phyloP scores from a whole-genome alignment of 2,797 vertebrate species.

The Notolabrus celidotus region DNA sequence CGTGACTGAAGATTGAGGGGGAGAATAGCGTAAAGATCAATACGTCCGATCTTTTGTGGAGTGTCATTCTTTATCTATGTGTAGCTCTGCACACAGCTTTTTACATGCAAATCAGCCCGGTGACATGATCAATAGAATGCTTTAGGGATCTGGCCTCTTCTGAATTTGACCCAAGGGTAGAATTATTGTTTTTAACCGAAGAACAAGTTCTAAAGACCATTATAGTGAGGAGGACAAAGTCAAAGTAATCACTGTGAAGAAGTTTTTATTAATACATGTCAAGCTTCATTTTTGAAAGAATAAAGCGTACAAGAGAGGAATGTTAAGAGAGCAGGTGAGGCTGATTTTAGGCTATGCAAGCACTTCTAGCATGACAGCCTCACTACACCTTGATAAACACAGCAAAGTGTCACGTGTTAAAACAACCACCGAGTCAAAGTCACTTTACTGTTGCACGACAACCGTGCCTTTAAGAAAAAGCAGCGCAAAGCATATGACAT shows the following conservation, averaged over 20 bases:
- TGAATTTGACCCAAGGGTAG: conserved; percentile 59
- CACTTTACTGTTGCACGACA: conserved; percentile 48
- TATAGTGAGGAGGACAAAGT: conserved; percentile 16
- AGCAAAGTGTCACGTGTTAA: conserved; percentile 21
- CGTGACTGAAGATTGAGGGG: conserved; percentile 41
- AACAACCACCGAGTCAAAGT: conserved; percentile 53
- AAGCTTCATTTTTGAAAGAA: conserved; percentile 1
- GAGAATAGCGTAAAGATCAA: conserved; percentile 36
- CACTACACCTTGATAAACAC: conserved; percentile 64
- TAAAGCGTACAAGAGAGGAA: conserved; percentile 8
- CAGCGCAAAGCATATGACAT: conserved; percentile 71
- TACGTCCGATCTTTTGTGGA: conserved; percentile 52
- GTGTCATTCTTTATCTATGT: conserved; percentile 61
- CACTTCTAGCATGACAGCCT: conserved; percentile 45
- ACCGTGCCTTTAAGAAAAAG: conserved; percentile 59
- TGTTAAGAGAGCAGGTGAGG: conserved; percentile 5
- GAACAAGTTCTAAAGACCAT: conserved; percentile 46
- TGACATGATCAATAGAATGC: conserved; percentile 66
- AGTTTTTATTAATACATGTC: conserved; percentile 33
- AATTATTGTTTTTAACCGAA: conserved; percentile 55
- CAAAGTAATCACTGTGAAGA: conserved; percentile 30
- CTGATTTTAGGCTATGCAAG: conserved; percentile 49
- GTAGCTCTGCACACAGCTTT: conserved; percentile 39
- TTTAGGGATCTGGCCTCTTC: conserved; percentile 53
- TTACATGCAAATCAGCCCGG: conserved; percentile 67